A percentile compares a stretch with the other conserved stretches of the same genome.
These are phyloP conservation scores for Mystacornis crossleyi DNA, from an alignment of 2,113 vertebrate genomes.

Conservation along the genomic window DNA sequence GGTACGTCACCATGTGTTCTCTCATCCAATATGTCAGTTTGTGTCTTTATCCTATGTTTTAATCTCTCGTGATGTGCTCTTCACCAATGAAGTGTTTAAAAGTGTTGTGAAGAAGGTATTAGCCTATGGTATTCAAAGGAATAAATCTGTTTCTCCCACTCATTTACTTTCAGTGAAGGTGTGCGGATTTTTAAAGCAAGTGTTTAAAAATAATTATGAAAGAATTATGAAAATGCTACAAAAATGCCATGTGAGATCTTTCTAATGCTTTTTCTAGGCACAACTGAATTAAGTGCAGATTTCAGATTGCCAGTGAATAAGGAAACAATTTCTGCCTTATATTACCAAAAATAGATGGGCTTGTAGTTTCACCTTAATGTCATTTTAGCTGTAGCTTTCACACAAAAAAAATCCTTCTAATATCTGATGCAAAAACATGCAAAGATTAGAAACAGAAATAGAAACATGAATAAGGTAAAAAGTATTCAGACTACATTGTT, in stretches of 20 bases:
- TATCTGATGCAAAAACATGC: neutral
- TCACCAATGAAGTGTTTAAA: neutral
- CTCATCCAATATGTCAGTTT: neutral
- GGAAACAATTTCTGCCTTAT: neutral
- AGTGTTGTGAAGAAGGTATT: neutral
- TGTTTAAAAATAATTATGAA: neutral
- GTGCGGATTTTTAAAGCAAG: neutral
- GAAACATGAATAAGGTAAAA: neutral
- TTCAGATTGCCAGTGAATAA: neutral
- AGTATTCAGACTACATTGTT: neutral
- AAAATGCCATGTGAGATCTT: neutral
- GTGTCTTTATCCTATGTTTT: neutral
- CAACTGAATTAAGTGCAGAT: neutral
- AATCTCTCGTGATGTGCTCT: neutral
- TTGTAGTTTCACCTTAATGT: neutral
- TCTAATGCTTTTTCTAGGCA: neutral
- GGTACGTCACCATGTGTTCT: neutral
- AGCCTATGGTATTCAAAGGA: neutral
- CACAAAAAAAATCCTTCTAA: neutral
- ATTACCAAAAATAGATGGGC: neutral
- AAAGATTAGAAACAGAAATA: neutral
- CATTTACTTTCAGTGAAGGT: neutral
- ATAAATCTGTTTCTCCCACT: neutral
- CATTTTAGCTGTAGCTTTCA: neutral
- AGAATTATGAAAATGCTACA: neutral